These are phyloP conservation scores for Formica aserva DNA, from an alignment of 2,888 invertebrate species.

Conservation along the genomic window DNA sequence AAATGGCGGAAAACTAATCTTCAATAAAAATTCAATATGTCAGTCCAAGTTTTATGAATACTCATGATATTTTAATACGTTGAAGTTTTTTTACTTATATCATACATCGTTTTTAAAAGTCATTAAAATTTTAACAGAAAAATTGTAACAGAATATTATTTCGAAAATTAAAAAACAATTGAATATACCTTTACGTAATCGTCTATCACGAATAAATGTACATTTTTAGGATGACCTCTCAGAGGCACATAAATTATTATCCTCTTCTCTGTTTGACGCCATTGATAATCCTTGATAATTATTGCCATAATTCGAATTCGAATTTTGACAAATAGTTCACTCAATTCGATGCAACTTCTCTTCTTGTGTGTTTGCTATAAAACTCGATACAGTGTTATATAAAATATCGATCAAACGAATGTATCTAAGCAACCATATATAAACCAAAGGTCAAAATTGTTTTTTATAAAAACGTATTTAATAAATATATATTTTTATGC, in stretches of 20 bases:
- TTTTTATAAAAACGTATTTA: slow-evolving; percentile 22
- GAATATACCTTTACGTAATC: slow-evolving; percentile 89
- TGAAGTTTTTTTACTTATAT: slow-evolving; percentile 22
- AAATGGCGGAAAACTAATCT: slow-evolving; percentile 90
- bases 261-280: slow-evolving; percentile 90
- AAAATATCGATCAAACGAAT: slow-evolving; percentile 77
- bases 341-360: not conserved
- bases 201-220: slow-evolving; percentile 90
- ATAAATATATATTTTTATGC: slow-evolving; percentile 41
- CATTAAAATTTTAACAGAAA: not conserved
- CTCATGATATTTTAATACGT: not conserved
- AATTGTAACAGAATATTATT: not conserved
- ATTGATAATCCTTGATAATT: slow-evolving; percentile 91
- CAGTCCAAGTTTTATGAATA: not conserved
- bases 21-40: slow-evolving; percentile 23
- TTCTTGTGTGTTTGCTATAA: not conserved
- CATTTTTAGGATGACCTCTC: slow-evolving; percentile 88
- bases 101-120: not conserved
- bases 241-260: slow-evolving; percentile 90
- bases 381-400: not conserved
- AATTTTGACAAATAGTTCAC: slow-evolving; percentile 4
- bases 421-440: slow-evolving; percentile 33
- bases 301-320: slow-evolving; percentile 86
- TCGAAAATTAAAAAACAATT: not conserved
- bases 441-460: not conserved